Conservation (phyloP, 2,113 vertebrate genomes). For the Oryzias woworae region DNA sequence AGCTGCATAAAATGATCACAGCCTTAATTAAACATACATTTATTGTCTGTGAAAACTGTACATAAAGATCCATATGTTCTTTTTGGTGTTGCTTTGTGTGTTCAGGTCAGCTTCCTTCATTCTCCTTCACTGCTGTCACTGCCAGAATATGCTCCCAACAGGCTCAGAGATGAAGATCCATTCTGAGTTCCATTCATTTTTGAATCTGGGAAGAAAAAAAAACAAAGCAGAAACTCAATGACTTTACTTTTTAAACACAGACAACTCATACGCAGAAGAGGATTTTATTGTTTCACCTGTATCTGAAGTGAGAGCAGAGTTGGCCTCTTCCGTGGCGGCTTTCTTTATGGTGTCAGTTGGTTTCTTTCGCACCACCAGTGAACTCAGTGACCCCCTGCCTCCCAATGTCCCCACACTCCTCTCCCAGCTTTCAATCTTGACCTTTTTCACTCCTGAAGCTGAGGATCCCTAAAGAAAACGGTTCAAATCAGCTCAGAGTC, state of each 20-base stretch:
- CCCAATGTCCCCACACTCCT: slow-evolving; percentile 79
- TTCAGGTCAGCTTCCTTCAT: slow-evolving; percentile 42
- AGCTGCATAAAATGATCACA: no score
- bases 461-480: slow-evolving; percentile 43
- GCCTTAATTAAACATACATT: no score
- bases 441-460: slow-evolving; percentile 69
- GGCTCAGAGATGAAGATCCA: slow-evolving; percentile 78
- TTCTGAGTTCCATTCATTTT: slow-evolving; percentile 42
- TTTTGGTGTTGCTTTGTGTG: slow-evolving; percentile 6
- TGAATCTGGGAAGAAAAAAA: slow-evolving; percentile 37
- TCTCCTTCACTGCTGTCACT: slow-evolving; percentile 74
- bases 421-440: slow-evolving; percentile 83
- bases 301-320: slow-evolving; percentile 26
- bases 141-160: slow-evolving; percentile 80
- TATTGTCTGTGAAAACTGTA: not conserved
- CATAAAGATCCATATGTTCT: not conserved
- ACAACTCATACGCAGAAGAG: not conserved
- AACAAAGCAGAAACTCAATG: not conserved
- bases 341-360: slow-evolving; percentile 31
- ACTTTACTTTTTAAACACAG: not conserved
- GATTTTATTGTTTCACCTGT: slow-evolving; percentile 36
- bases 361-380: slow-evolving; percentile 81
- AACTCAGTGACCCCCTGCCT: slow-evolving; percentile 63
- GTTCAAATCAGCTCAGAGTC: no score
- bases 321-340: not conserved